Evolutionary conservation across 2,888 invertebrate genomes (phyloP).

Genomic region (Caenorhabditis sinica): DNA sequence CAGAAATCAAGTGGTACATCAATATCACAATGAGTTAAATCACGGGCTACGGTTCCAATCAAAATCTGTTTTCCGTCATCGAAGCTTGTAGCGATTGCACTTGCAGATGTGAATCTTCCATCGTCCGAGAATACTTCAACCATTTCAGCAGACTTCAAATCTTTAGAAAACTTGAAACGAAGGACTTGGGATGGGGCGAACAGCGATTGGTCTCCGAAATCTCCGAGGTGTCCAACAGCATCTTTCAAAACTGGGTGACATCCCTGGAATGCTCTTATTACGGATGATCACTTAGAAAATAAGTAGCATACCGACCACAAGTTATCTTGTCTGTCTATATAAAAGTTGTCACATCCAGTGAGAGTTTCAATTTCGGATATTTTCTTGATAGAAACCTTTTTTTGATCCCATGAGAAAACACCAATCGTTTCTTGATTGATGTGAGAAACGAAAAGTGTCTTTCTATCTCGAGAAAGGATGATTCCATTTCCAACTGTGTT

Average conservation of each 20-base stretch:
- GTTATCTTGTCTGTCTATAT: conserved; percentile 61
- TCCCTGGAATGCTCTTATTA: conserved; percentile 56
- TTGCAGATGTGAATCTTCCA: conserved; percentile 64
- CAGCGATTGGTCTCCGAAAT: conserved; percentile 33
- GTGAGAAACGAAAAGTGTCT: conserved; percentile 69
- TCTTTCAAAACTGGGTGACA: conserved; percentile 69
- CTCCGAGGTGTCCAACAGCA: conserved; percentile 58
- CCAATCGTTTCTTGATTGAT: conserved; percentile 66
- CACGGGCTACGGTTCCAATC: conserved; percentile 65
- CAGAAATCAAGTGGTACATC: conserved; percentile 46
- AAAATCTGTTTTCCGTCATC: conserved; percentile 64
- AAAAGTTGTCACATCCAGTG: conserved; percentile 70
- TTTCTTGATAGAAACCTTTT: conserved; percentile 26
- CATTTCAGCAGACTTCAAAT: conserved; percentile 64
- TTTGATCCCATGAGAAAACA: conserved; percentile 62
- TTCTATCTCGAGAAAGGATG: conserved; percentile 64
- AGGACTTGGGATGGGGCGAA: conserved; percentile 69
- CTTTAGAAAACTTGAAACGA: conserved; percentile 63
- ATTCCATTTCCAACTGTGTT: conserved; percentile 70
- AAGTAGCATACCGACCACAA: conserved; percentile 66
- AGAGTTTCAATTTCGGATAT: conserved; percentile 55
- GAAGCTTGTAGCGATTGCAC: conserved; percentile 59
- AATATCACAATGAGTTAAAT: conserved; percentile 68
- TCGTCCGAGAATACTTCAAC: conserved; percentile 69
- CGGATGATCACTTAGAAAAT: background rate